phyloP scores from a whole-genome alignment of 2,113 vertebrate genomes.

The Coryphaenoides rupestris region DNA sequence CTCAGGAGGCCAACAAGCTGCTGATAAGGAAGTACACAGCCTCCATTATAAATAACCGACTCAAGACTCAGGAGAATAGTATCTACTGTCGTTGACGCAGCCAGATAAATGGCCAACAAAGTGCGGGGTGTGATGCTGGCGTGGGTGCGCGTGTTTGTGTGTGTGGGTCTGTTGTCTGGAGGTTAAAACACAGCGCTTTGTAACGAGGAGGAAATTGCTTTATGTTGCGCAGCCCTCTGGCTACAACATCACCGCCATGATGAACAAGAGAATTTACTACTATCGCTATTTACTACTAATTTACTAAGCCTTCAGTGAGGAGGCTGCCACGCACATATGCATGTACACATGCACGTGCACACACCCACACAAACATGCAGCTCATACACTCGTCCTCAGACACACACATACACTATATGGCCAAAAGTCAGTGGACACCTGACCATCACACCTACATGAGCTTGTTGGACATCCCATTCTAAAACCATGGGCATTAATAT shows the following conservation, averaged over 20 bases:
- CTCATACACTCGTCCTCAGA: constrained; percentile 1
- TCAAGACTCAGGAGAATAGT: constrained; percentile 55
- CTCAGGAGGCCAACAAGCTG: constrained; percentile 30
- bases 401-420: constrained; percentile 7
- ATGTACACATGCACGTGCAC: constrained; percentile 7
- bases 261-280: constrained; percentile 48
- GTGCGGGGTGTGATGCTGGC: background rate
- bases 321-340: constrained; percentile 34
- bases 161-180: constrained; percentile 40
- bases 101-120: constrained; percentile 45
- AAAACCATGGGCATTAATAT: too few species aligned
- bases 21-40: constrained; percentile 46
- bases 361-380: constrained; percentile 13
- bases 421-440: too few species aligned
- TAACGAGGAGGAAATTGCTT: constrained; percentile 67
- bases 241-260: constrained; percentile 64
- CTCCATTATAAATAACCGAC: constrained; percentile 51
- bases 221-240: constrained; percentile 54
- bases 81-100: constrained; percentile 43
- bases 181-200: constrained; percentile 58
- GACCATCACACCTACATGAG: too few species aligned
- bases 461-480: too few species aligned
- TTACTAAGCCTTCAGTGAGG: constrained; percentile 58
- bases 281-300: too few species aligned
- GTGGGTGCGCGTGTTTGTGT: constrained; percentile 12